Evolutionary conservation across 2,797 vertebrate species (phyloP).

Genomic region (Sebastes paucispinis): DNA sequence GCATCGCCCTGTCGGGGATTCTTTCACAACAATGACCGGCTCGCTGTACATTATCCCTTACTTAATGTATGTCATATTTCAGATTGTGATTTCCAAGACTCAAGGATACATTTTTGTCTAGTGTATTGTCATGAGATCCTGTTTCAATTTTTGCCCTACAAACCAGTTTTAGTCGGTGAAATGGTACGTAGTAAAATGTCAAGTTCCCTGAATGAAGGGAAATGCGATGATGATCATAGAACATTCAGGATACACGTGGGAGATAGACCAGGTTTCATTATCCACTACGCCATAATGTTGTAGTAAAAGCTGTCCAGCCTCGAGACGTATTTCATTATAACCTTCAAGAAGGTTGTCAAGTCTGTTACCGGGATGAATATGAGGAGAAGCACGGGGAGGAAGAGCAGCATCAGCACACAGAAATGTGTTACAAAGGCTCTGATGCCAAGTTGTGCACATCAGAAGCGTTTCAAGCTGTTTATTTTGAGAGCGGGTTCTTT

Average conservation of each 20-base stretch:
- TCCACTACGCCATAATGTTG: background rate
- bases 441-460: constrained; percentile 1
- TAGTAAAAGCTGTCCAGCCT: background rate
- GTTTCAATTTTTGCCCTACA: background rate
- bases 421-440: background rate
- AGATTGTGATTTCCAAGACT: background rate
- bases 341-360: background rate
- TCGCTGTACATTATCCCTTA: too few species aligned
- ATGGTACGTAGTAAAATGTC: background rate
- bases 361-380: background rate
- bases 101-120: background rate
- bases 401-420: background rate
- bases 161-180: background rate
- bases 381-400: background rate
- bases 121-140: background rate
- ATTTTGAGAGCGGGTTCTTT: background rate
- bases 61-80: background rate
- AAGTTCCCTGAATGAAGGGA: background rate
- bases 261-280: background rate
- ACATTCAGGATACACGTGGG: background rate
- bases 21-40: too few species aligned
- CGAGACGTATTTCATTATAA: background rate
- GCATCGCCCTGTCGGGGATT: too few species aligned
- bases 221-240: background rate
- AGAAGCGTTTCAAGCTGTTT: background rate